phyloP scores from a whole-genome alignment of 2,113 vertebrate genomes.

The Glaucomys volans region DNA sequence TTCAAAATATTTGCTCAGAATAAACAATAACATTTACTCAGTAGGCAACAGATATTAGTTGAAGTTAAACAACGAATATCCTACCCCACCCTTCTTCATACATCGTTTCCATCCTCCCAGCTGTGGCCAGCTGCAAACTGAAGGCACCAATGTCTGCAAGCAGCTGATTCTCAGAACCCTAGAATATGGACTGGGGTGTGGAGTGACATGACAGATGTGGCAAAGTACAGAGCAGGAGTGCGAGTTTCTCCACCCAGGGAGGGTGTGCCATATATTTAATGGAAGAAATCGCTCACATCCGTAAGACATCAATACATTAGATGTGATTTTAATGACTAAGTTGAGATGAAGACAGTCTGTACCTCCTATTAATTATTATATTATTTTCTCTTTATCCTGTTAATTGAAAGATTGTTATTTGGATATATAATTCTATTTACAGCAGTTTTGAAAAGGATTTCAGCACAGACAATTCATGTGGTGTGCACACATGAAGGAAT shows the following conservation, averaged over 20 bases:
- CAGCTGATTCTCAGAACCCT: not conserved
- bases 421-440: not conserved
- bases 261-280: not conserved
- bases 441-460: not conserved
- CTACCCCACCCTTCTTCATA: not conserved
- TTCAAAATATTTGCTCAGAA: conserved; percentile 8
- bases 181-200: not conserved
- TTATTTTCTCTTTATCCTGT: not conserved
- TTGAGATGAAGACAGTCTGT: not conserved
- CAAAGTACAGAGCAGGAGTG: not conserved
- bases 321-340: not conserved
- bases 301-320: not conserved
- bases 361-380: not conserved
- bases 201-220: not conserved
- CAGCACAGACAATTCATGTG: not conserved
- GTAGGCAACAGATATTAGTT: not conserved
- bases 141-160: not conserved
- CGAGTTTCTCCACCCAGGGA: not conserved
- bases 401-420: not conserved
- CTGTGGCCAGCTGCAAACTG: not conserved
- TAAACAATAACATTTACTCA: not conserved
- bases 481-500: not conserved
- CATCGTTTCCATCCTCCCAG: not conserved
- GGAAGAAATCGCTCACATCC: not conserved
- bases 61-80: not conserved